Percentiles rank a stretch among this genome's conserved stretches.
Conservation (phyloP, 2,113 vertebrate species). For the Dicentrarchus labrax region DNA sequence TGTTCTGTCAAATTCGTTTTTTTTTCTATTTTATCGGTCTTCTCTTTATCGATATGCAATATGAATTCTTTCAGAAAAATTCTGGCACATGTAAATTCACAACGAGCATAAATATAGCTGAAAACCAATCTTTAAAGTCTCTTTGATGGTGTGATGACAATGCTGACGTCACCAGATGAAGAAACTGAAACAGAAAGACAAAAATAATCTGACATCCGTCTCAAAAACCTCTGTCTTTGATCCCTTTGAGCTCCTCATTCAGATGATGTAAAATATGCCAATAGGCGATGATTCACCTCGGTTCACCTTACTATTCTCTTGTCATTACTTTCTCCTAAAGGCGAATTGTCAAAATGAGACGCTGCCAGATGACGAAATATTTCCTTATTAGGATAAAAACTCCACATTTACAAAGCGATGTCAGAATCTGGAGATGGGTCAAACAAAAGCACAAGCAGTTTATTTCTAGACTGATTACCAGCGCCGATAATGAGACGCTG, state of each 20-base stretch:
- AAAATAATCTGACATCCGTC: neutral
- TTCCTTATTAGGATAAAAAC: neutral
- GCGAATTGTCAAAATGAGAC: neutral
- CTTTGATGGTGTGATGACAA: neutral
- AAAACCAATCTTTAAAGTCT: neutral
- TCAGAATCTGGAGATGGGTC: neutral
- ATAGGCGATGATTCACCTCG: neutral
- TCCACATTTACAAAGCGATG: neutral
- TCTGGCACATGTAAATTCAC: no score
- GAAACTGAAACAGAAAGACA: neutral
- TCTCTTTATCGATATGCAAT: no score
- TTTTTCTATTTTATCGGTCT: no score
- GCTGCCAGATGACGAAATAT: neutral
- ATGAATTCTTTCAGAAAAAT: no score
- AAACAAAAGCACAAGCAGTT: neutral
- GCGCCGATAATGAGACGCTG: neutral
- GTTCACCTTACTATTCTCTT: neutral
- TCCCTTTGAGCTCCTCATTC: neutral
- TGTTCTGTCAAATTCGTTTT: no score
- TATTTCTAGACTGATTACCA: neutral
- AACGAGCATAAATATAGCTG: no score
- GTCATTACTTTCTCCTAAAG: neutral
- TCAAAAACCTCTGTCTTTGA: neutral
- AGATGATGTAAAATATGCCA: neutral
- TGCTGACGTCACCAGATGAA: neutral